Base-by-base conservation (phyloP, 2,113 vertebrate genomes). In the Thunnus maccoyii region DNA sequence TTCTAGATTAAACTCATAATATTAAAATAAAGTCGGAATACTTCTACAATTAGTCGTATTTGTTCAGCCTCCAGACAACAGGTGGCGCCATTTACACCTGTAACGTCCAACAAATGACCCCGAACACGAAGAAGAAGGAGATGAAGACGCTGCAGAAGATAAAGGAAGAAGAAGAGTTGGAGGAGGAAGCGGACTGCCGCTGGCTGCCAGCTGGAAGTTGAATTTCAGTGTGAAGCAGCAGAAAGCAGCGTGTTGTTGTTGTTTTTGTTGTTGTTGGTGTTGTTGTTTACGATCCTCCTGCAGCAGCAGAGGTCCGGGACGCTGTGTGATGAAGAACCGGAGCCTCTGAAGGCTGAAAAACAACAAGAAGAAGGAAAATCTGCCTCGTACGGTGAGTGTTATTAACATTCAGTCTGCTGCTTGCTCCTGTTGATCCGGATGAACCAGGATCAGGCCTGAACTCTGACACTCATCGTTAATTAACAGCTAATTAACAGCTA, bases 381-480 rank as follows among this genome's bases (percentile, higher is more conserved):
- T 4, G 25, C 27, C 14, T 12, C 25, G 18, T 15, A 5, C 41
- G 2, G 75, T 47, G 67, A 71, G 55, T 30, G 36, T 41, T 60
- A 1, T 25, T 3, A 1, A 55, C 18, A 10, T 14, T 4, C 4
- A 6, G 16, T 3, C 17, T 32, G 6, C 22, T 22, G 22, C 22
- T 22, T 22, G 50, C 25, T 32, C 30, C 63, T 30, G 76, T 13
- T 20, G 76, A 80, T 80, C 76, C 71, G 75, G 48, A 6, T 48
- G 20, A 1, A 25, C 68, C 58, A 55, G 72, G 18, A 81, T 16
- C 71, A 46, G 64, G 75, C 30, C 44, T 15, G 41, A 32, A 1
- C 27, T 0, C 25, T 7, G 62, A 20, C 52, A 11, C 50, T 25
- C 58, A 41, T 2, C 73, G 8, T 14, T 47, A 6, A 22, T 56